Evolutionary conservation across 2,797 vertebrate species (phyloP).

Genomic region (Strix occidentalis): DNA sequence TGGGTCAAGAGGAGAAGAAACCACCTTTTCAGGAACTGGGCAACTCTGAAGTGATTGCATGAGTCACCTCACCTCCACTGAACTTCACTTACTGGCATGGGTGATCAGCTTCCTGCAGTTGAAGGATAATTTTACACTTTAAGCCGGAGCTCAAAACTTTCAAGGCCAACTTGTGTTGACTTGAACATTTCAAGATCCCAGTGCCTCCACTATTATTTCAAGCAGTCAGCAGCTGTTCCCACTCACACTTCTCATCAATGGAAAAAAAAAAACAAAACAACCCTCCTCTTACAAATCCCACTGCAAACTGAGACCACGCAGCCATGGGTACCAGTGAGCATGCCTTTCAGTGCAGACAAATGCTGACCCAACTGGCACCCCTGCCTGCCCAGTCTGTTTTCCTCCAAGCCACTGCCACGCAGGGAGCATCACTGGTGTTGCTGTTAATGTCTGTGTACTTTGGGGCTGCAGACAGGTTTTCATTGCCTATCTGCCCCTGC

Average conservation of each 20-base stretch:
- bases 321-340: not conserved
- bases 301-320: constrained; percentile 34
- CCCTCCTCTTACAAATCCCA: not conserved
- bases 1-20: not conserved
- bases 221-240: constrained; percentile 66
- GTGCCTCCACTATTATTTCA: constrained; percentile 41
- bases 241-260: constrained; percentile 34
- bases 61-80: not conserved
- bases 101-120: not conserved
- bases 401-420: not conserved
- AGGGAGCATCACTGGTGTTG: not conserved
- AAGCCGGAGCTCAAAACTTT: constrained; percentile 28
- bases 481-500: rapidly evolving
- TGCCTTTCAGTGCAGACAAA: not conserved
- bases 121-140: constrained; percentile 50
- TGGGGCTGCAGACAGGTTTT: not conserved
- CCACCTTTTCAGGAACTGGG: not conserved
- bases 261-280: not conserved
- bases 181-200: constrained; percentile 53
- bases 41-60: not conserved
- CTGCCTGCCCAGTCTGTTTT: not conserved
- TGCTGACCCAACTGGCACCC: not conserved
- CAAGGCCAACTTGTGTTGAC: constrained; percentile 37
- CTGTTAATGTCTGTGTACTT: not conserved
- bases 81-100: constrained; percentile 21